A percentile compares a stretch with the other conserved stretches of the same genome.
phyloP scores from a whole-genome alignment of 2,113 vertebrate species.

The Choloepus hoffmanni region DNA sequence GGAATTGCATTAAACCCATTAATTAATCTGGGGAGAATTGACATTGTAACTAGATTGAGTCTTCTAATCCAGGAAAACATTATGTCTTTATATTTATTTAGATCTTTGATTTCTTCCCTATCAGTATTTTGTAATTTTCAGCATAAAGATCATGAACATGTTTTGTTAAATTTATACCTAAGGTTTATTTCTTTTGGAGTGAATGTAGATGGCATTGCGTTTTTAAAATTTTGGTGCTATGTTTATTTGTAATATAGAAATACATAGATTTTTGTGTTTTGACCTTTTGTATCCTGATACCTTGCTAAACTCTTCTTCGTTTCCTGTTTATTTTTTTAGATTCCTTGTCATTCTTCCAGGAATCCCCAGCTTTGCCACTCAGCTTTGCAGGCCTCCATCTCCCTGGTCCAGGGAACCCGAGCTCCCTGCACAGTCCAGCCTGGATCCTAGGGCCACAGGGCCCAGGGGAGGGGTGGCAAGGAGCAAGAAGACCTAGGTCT shows the following conservation, averaged over 20 bases:
- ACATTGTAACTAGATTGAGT: background rate
- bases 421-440: background rate
- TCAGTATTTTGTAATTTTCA: background rate
- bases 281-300: background rate
- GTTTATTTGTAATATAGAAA: background rate
- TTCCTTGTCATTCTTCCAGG: constrained; percentile 5
- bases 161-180: background rate
- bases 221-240: constrained; percentile 7
- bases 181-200: background rate
- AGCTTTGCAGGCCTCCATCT: background rate
- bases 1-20: background rate
- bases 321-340: background rate
- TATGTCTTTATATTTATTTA: background rate
- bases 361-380: constrained; percentile 14
- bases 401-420: background rate
- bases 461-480: background rate
- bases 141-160: background rate
- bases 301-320: background rate
- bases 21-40: background rate
- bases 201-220: background rate
- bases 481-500: background rate
- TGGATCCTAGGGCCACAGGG: background rate
- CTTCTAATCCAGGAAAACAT: background rate
- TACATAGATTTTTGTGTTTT: background rate
- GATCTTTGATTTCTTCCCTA: background rate